Percentiles rank a stretch among this genome's conserved stretches.
Conservation (phyloP, 2,888 invertebrate genomes). For the Ctena decussata region DNA sequence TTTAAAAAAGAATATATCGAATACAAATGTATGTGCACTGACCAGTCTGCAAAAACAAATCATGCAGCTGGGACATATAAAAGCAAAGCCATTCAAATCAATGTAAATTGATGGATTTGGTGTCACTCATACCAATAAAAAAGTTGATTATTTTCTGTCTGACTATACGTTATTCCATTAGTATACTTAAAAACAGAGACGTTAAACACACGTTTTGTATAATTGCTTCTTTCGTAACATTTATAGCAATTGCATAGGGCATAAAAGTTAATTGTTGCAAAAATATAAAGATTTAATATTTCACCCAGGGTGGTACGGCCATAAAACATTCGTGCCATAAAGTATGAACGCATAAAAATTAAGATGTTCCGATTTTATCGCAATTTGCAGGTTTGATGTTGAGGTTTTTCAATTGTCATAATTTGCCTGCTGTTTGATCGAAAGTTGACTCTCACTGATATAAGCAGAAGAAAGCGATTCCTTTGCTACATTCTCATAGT, state of each 20-base stretch:
- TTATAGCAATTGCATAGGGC: background rate
- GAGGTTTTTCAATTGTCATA: background rate
- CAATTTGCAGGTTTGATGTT: background rate
- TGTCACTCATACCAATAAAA: no score
- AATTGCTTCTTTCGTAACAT: background rate
- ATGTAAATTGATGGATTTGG: no score
- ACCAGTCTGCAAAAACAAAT: no score
- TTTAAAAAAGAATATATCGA: no score
- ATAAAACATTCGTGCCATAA: conserved; percentile 2
- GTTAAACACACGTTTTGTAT: background rate
- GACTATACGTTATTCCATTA: no score
- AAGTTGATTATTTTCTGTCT: no score
- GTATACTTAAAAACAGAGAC: background rate
- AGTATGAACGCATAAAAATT: conserved; percentile 5
- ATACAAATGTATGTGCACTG: no score
- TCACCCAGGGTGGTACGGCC: conserved; percentile 4
- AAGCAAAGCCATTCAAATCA: no score
- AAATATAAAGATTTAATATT: conserved; percentile 3
- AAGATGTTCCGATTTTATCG: conserved; percentile 12
- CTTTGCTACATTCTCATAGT: no score
- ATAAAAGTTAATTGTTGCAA: conserved; percentile 12
- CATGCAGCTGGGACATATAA: no score
- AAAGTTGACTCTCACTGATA: no score
- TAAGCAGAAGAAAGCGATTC: no score
- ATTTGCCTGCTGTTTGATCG: background rate